Conservation (phyloP, 2,888 invertebrate genomes). For the Drosophila siamana region DNA sequence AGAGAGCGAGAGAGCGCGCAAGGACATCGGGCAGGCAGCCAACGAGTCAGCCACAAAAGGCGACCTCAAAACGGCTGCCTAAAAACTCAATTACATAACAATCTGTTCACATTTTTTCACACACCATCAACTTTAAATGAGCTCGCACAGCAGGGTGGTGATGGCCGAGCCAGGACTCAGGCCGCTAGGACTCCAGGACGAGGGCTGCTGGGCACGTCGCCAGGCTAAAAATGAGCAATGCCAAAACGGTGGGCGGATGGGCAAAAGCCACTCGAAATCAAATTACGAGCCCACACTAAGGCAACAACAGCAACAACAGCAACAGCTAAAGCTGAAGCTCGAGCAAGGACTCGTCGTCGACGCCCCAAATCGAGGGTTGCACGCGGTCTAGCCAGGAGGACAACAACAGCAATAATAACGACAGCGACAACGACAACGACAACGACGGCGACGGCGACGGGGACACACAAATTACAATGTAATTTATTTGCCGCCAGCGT, state of each 20-base stretch:
- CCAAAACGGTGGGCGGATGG: conserved; percentile 69
- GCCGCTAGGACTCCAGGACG: neutral
- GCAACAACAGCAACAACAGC: conserved; percentile 38
- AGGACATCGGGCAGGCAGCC: conserved; percentile 35
- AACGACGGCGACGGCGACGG: conserved; percentile 53
- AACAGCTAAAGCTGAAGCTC: conserved; percentile 15
- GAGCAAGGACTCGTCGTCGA: conserved; percentile 27
- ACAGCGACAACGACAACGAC: conserved; percentile 35
- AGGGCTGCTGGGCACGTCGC: conserved; percentile 60
- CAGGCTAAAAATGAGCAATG: conserved; percentile 63
- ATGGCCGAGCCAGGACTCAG: no score
- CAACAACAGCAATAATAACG: conserved; percentile 20
- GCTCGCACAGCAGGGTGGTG: conserved; percentile 46
- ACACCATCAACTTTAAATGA: conserved; percentile 84
- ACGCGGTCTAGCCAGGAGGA: conserved; percentile 60
- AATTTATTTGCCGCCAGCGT: conserved; percentile 78
- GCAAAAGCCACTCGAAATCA: conserved; percentile 74
- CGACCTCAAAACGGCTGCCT: conserved; percentile 82
- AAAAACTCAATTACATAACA: conserved; percentile 85
- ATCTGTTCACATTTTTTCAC: conserved; percentile 85
- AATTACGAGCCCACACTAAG: conserved; percentile 67
- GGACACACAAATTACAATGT: conserved; percentile 82
- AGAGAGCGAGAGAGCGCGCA: conserved; percentile 4
- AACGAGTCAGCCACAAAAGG: conserved; percentile 71
- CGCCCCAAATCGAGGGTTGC: conserved; percentile 52